Conservation (phyloP, 2,113 vertebrate genomes). For the Oreotrochilus melanogaster region DNA sequence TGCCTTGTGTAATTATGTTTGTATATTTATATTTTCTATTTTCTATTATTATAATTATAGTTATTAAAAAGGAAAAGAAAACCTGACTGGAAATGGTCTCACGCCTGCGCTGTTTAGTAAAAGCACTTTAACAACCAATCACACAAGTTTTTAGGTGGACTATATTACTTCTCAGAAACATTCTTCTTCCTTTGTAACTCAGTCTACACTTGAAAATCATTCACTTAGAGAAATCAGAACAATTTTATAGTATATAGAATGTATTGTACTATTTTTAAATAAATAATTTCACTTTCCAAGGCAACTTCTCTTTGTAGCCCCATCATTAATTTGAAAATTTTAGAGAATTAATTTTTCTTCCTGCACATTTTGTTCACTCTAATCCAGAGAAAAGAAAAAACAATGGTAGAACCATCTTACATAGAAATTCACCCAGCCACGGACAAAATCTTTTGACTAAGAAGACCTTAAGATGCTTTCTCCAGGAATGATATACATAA, state of each 20-base stretch:
- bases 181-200: not conserved
- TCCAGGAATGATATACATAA: not conserved
- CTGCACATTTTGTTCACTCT: not conserved
- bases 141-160: not conserved
- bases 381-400: not conserved
- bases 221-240: not conserved
- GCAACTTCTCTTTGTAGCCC: not conserved
- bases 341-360: not conserved
- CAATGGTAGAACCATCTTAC: not conserved
- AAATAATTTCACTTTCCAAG: not conserved
- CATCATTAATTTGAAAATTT: not conserved
- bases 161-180: not conserved
- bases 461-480: not conserved
- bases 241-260: not conserved
- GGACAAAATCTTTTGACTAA: not conserved
- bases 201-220: not conserved
- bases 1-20: slow-evolving; percentile 18
- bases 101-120: not conserved
- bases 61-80: not conserved
- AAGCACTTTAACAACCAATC: not conserved
- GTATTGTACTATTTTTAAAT: not conserved
- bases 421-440: not conserved
- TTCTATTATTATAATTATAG: no score
- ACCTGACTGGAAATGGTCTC: not conserved
- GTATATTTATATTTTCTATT: not conserved